Percentiles rank a stretch among this genome's conserved stretches.
Conservation (phyloP, 2,113 vertebrate genomes). For the Oreamnos americanus region DNA sequence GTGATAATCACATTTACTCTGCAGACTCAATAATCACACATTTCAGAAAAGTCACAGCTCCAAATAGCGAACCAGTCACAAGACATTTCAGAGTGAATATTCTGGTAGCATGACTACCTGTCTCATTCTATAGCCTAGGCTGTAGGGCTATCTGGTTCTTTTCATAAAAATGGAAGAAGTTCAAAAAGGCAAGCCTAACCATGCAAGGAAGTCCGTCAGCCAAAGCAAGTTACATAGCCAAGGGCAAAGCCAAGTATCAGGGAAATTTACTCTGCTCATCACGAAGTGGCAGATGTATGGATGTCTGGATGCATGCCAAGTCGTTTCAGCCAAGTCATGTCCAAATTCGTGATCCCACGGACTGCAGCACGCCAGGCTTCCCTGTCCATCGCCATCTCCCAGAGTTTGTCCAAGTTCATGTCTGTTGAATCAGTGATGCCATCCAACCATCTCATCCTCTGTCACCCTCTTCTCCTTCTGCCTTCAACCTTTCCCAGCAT, state of each 20-base stretch:
- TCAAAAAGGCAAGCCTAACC: neutral
- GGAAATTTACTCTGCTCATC: neutral
- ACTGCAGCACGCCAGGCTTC: neutral
- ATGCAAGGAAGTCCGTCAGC: neutral
- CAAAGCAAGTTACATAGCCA: neutral
- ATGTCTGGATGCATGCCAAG: neutral
- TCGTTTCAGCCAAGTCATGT: neutral
- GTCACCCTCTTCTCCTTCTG: neutral
- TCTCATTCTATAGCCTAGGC: neutral
- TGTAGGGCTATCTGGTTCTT: neutral
- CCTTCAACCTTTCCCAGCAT: neutral
- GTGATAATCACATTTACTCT: neutral
- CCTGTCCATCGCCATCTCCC: neutral
- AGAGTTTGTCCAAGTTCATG: neutral
- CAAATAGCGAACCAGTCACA: neutral
- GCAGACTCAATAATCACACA: neutral
- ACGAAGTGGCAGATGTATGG: neutral
- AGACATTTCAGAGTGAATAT: neutral
- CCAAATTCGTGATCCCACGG: neutral
- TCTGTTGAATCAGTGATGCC: neutral
- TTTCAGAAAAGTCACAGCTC: neutral
- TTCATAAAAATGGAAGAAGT: neutral
- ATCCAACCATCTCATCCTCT: neutral
- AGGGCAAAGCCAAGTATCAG: neutral
- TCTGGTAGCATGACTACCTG: neutral